Percentiles rank a stretch among this genome's conserved stretches.
phyloP scores from a whole-genome alignment of 2,797 vertebrate genomes.

The Silurus lanzhouensis region DNA sequence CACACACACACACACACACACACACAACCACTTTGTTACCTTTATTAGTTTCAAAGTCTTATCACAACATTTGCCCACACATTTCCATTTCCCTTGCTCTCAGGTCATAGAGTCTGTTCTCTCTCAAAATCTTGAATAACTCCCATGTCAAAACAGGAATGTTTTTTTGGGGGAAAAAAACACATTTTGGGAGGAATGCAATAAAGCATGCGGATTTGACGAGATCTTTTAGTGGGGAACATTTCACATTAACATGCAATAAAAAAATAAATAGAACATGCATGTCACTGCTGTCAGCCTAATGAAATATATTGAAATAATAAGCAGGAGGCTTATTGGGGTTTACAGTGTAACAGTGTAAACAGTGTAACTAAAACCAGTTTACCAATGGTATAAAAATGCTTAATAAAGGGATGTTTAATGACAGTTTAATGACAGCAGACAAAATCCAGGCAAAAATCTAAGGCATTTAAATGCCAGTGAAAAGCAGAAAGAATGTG shows the following conservation, averaged over 20 bases:
- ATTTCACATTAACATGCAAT: background rate
- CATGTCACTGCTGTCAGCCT: background rate
- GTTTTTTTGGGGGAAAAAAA: constrained; percentile 11
- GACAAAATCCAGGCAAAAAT: background rate
- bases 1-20: background rate
- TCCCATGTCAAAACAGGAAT: constrained; percentile 27
- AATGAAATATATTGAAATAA: background rate
- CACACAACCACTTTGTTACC: background rate
- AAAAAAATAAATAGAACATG: constrained; percentile 4
- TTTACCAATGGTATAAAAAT: background rate
- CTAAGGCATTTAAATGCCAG: background rate
- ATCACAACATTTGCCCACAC: constrained; percentile 1
- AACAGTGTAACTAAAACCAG: no score
- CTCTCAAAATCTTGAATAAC: constrained; percentile 2
- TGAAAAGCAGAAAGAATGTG: no score
- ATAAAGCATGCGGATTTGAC: background rate
- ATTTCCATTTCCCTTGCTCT: constrained; percentile 20
- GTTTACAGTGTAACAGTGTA: background rate
- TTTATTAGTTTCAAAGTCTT: constrained; percentile 13
- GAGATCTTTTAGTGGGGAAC: background rate
- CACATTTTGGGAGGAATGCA: background rate
- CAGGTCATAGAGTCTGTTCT: background rate
- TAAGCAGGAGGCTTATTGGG: no score
- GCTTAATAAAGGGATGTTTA: background rate
- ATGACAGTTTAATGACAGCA: background rate